phyloP scores from a whole-genome alignment of 2,888 invertebrate genomes.

The Zeuzera pyrina region DNA sequence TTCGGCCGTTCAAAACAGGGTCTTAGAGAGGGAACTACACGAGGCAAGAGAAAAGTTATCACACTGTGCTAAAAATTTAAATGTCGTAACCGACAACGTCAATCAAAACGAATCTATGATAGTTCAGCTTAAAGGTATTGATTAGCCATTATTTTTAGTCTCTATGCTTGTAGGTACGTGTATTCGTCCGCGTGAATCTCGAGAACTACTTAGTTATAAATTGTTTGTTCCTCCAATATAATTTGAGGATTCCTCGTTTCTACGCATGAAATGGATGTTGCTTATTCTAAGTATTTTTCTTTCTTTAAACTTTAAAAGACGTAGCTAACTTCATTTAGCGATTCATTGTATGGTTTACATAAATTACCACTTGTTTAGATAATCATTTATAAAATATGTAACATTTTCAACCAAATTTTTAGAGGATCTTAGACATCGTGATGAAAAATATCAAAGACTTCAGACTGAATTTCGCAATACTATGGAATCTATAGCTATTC shows the following conservation, averaged over 20 bases:
- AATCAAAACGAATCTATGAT: slow-evolving; percentile 79
- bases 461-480: slow-evolving; percentile 80
- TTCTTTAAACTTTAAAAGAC: too few species aligned
- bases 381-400: slow-evolving; percentile 3
- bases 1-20: slow-evolving; percentile 79
- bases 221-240: too few species aligned
- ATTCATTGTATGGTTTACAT: too few species aligned
- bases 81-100: slow-evolving; percentile 77
- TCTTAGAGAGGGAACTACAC: slow-evolving; percentile 81
- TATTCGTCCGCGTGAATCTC: background rate
- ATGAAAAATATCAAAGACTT: slow-evolving; percentile 78
- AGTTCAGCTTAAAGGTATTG: slow-evolving; percentile 76
- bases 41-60: slow-evolving; percentile 79
- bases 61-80: slow-evolving; percentile 76
- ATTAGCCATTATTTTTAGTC: background rate
- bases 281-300: too few species aligned
- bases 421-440: slow-evolving; percentile 80
- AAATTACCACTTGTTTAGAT: too few species aligned
- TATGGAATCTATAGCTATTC: slow-evolving; percentile 80
- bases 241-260: too few species aligned
- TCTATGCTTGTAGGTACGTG: background rate
- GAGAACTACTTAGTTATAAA: too few species aligned
- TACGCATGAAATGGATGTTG: too few species aligned
- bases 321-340: too few species aligned
- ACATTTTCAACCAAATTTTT: slow-evolving; percentile 16